Conservation (phyloP, 2,888 invertebrate genomes). For the Scaeva pyrastri region DNA sequence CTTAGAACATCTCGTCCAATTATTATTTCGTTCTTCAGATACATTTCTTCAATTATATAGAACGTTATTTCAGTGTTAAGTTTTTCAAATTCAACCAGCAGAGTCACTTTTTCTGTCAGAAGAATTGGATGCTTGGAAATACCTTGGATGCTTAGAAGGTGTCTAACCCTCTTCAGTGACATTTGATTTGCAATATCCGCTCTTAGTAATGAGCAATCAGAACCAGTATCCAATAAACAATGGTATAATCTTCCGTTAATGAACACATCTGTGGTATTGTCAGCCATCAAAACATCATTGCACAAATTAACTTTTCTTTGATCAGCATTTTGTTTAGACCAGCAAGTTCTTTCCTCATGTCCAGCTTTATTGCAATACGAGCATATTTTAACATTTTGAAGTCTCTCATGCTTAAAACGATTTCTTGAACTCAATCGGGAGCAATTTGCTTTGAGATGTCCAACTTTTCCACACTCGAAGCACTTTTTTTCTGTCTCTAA, state of each 20-base stretch:
- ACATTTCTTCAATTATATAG: background rate
- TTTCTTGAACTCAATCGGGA: background rate
- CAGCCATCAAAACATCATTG: background rate
- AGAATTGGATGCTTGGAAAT: conserved; percentile 5
- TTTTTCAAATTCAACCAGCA: background rate
- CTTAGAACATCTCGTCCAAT: background rate
- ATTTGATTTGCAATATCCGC: conserved; percentile 31
- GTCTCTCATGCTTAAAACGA: no score
- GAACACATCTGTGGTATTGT: background rate
- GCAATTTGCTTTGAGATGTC: background rate
- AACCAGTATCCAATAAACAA: background rate
- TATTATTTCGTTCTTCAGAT: conserved; percentile 1
- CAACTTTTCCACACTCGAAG: background rate
- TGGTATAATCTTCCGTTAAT: background rate
- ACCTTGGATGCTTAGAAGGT: background rate
- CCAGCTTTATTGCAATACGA: background rate
- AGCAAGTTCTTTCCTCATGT: background rate
- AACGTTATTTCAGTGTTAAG: background rate
- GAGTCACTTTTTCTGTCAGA: background rate
- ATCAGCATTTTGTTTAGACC: background rate
- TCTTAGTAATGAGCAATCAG: conserved; percentile 14
- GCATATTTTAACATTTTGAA: no score
- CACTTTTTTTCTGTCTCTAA: background rate
- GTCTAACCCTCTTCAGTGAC: background rate
- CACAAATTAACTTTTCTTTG: background rate